Evolutionary conservation across 1,140 invertebrate genomes (phyloP), one percentile per base, ranked within the genome.

Genomic region (Homalodisca vitripennis): DNA sequence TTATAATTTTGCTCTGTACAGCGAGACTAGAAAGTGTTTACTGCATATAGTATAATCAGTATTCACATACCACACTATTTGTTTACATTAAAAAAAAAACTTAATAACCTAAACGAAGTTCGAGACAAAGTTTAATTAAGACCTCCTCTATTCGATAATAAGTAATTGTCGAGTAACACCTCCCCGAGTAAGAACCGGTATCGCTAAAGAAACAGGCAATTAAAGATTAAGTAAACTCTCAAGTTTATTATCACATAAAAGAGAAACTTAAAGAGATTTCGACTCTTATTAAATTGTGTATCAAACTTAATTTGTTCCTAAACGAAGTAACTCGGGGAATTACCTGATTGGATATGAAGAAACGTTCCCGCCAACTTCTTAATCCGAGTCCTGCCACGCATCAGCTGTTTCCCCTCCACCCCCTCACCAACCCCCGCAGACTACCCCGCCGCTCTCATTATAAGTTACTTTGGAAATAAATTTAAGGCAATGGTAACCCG

Each of bases 381-480:
- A 26, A 26, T 60, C 55, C 55, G 27, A 60, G 12, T 60, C 55
- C n/a, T 60, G 55, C 14, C 22, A 24, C 55, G 55, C 55, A 67
- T 47, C 65, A 67, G 65, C 46, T 47, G 65, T 24, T 67, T 24
- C 65, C 46, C 29, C 32, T 24, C 3, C 62, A 27, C 6, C 62
- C 65, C 65, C 41, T 27, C 27, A n/a, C 41, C 12, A n/a, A 26
- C 13, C 26, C 46, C 17, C 24, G 17, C 64, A 14, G 24, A 17
- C 2, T 30, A 12, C 20, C n/a, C 48, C 55, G n/a, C 31, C 34
- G 31, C 3, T 30, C 67, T 68, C 67, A 68, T 68, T 68, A 68
- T 68, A 68, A 68, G 30, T 68, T 55, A 62, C 67, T 68, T 68
- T 68, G 67, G 55, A 68, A 68, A 68, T 68, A 68, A 68, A 68